Percentiles rank a stretch among this genome's conserved stretches.
phyloP scores from a whole-genome alignment of 2,113 vertebrate genomes.

The Microcebus ravelobensis region DNA sequence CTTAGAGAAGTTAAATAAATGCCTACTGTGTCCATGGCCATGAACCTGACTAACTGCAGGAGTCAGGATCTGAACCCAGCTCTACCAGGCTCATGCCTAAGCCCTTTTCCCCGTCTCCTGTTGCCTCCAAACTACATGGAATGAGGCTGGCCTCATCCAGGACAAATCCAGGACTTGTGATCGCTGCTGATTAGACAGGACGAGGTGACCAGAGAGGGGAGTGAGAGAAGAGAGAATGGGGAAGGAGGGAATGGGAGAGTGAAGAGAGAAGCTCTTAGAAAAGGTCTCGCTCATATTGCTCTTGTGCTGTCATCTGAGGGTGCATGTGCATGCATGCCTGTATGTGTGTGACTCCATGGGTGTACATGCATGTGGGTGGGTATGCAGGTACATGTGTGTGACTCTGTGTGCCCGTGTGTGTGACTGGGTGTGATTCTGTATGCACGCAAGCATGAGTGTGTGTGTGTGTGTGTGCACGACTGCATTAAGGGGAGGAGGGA shows the following conservation, averaged over 20 bases:
- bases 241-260: background rate
- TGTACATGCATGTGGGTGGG: background rate
- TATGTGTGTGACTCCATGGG: background rate
- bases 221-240: background rate
- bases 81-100: background rate
- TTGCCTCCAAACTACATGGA: background rate
- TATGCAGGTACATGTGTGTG: too few relatives aligned
- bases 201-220: background rate
- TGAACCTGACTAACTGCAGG: background rate
- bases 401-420: background rate
- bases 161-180: background rate
- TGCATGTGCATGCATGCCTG: too few relatives aligned
- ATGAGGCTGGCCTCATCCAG: background rate
- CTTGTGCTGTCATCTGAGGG: background rate
- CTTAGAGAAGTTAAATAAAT: background rate
- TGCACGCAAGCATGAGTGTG: fast-evolving
- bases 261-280: background rate
- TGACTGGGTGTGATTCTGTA: too few relatives aligned
- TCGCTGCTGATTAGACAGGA: background rate
- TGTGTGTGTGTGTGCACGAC: background rate
- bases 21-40: background rate
- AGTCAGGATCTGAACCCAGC: background rate
- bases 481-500: background rate
- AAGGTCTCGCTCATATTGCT: background rate
- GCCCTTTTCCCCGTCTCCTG: background rate